Base-by-base conservation (phyloP, 2,888 invertebrate genomes). In the Tenthredo scrophulariae region DNA sequence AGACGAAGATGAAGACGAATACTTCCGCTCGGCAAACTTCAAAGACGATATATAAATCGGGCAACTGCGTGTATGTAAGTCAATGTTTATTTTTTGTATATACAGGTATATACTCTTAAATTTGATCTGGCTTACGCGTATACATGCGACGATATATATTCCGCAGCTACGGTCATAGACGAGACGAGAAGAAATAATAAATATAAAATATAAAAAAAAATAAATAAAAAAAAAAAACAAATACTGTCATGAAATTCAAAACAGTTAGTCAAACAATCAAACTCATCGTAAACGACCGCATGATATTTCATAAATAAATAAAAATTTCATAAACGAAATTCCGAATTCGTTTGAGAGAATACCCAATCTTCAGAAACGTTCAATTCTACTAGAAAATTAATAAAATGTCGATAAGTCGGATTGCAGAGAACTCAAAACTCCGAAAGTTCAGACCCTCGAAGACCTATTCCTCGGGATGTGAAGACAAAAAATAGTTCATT, bases 1-100 rank as follows among this genome's bases (percentile, higher is more conserved):
- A n/a, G 37, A 18, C 6, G 13, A 18, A 7, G 29, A 70, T 9
- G 37, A 33, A 70, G 70, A 70, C n/a, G 70, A 37, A 70, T 33
- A 70, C 70, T 70, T 70, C 70, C 70, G 70, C 18, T 70, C 62
- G 26, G 62, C 3, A 9, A 37, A 70, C 70, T 70, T 70, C 70
- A 70, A 70, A 70, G 70, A 22, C 62, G 62, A 62, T 62, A 54
- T n/a, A 54, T 54, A 62, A 62, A 62, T 62, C 13, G 26, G 3
- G 62, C 10, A 62, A 4, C 62, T 13, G 3, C 7, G 37, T 37
- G 1, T 37, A 70, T 33, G 18, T 33, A 33, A 29, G 67, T 67
- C 13, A 29, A 67, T 1, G n/a, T n/a, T n/a, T 29, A 15, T 67
- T 33, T 29, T 67, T 29, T 67, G 29, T 67, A 29, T 29, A 67